Percentiles rank a stretch among this genome's conserved stretches.
Conservation (phyloP, 2,113 vertebrate genomes). For the Antigone vipio region DNA sequence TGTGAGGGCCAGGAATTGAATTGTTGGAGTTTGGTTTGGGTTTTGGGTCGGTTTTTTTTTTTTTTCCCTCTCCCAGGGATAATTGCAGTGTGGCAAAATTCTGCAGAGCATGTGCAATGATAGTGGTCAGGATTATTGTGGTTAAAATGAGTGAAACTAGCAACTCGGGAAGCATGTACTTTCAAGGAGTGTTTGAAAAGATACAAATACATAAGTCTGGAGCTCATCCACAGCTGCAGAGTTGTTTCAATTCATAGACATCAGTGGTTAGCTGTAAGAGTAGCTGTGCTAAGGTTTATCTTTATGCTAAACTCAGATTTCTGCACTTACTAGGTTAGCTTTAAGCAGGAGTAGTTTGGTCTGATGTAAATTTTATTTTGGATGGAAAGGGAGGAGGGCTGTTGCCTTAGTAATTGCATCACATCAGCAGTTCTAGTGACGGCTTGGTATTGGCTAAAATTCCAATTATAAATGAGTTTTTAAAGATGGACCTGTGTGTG, state of each 20-base stretch:
- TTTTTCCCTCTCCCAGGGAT: neutral
- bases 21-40: too few species aligned
- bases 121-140: neutral
- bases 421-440: neutral
- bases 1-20: neutral
- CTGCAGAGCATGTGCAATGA: neutral
- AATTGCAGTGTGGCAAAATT: neutral
- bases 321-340: neutral
- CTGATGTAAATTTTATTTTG: constrained; percentile 10
- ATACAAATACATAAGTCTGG: neutral
- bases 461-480: neutral
- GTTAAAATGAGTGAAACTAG: neutral
- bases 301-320: neutral
- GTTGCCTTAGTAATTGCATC: neutral
- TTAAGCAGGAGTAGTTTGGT: neutral
- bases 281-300: neutral
- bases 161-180: rapidly evolving
- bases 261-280: neutral
- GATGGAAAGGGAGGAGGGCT: neutral
- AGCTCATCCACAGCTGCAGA: neutral
- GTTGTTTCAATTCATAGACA: neutral
- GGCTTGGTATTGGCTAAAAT: neutral
- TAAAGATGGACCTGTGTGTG: neutral
- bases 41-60: neutral
- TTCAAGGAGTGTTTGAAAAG: neutral